Percentiles rank a stretch among this genome's conserved stretches.
Conservation (phyloP, 2,888 invertebrate species). For the Drosophila rellima region DNA sequence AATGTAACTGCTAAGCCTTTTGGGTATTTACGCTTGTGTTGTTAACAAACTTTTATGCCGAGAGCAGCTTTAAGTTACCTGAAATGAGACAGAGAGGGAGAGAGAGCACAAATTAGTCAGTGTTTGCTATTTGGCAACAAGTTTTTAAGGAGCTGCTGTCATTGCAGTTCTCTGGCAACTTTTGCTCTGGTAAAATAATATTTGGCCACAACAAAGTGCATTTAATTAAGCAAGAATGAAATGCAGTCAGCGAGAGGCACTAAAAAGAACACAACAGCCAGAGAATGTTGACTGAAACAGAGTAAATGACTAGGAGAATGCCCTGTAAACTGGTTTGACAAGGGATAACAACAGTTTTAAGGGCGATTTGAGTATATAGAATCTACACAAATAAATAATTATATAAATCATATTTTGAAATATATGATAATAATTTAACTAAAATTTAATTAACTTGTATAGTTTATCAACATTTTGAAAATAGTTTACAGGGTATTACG, state of each 20-base stretch:
- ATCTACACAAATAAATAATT: neutral
- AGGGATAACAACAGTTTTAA: neutral
- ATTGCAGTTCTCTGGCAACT: slow-evolving; percentile 34
- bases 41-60: slow-evolving; percentile 67
- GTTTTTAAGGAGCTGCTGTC: slow-evolving; percentile 42
- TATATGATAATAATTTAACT: neutral
- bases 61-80: slow-evolving; percentile 52
- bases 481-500: slow-evolving; percentile 36
- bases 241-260: slow-evolving; percentile 42
- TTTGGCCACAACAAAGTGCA: slow-evolving; percentile 74
- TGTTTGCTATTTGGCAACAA: slow-evolving; percentile 58
- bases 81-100: slow-evolving; percentile 47
- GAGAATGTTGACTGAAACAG: neutral
- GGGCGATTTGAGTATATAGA: neutral
- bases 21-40: slow-evolving; percentile 80
- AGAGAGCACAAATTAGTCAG: slow-evolving; percentile 47
- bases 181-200: slow-evolving; percentile 66
- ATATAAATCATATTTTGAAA: neutral
- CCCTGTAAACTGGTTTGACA: neutral
- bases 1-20: slow-evolving; percentile 75
- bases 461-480: neutral
- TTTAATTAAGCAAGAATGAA: slow-evolving; percentile 73
- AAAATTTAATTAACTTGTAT: neutral
- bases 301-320: slow-evolving; percentile 1
- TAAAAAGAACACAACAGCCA: slow-evolving; percentile 24